Base-by-base conservation (phyloP, 2,888 invertebrate genomes). In the Caenorhabditis wallacei region DNA sequence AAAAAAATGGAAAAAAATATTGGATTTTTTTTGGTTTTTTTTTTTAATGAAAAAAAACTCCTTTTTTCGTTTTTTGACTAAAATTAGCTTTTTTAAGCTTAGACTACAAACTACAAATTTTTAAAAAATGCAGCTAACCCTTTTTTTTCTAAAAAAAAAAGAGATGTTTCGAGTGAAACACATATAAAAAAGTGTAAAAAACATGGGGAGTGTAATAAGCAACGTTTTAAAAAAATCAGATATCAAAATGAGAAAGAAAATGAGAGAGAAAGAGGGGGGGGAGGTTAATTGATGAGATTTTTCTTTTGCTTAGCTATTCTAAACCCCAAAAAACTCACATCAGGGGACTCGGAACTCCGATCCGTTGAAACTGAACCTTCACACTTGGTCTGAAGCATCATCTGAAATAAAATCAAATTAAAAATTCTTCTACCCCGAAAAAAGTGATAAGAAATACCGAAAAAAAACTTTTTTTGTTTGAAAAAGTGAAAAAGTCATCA, bases 271-370 rank as follows among this genome's bases (percentile, higher is more conserved):
- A n/a, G 30, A 30, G 3, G 30, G 8, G 30, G 8, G 8, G 30
- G 30, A 8, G 30, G 30, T 30, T 30, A 30, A 69, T 30, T 53
- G 26, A 24, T 40, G 48, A 48, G 30, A 30, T 30, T n/a, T 40
- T 40, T 40, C 40, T n/a, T n/a, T n/a, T 30, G 30, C 30, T 30
- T 30, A 30, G 30, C 4, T n/a, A n/a, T n/a, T n/a, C n/a, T n/a
- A 30, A 8, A 30, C 30, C 8, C 30, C 30, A 3, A 46, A 11
- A 56, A 68, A 76, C 76, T 71, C 51, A 79, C 80, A 59, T 64
- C 72, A 22, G 80, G 68, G 1, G 80, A 71, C 0, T 57, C 56
- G 0, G 80, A 80, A n/a, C 71, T 80, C 10, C 79, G 63, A 40
- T 70, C 79, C 0, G 71, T 71, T 0, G 63, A n/a, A 3, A 54